A percentile compares a stretch with the other conserved stretches of the same genome.
phyloP scores from a whole-genome alignment of 2,113 vertebrate species.

The Arothron firmamentum region DNA sequence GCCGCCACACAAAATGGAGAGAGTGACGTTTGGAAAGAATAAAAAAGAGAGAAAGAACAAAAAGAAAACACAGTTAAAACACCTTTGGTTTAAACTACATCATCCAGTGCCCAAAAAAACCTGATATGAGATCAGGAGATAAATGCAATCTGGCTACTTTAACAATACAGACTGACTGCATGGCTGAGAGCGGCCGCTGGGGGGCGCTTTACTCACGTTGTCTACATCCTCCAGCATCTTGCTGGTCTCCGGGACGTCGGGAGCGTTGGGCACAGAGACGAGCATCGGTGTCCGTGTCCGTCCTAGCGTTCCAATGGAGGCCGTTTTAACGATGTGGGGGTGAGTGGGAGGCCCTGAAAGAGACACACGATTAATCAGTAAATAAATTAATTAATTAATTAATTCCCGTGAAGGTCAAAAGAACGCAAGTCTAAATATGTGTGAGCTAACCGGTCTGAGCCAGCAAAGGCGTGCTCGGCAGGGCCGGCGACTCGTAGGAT shows the following conservation, averaged over 20 bases:
- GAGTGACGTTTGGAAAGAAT: slow-evolving; percentile 59
- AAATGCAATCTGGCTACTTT: slow-evolving; percentile 21
- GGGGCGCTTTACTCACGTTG: slow-evolving; percentile 81
- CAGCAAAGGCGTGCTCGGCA: slow-evolving; percentile 90
- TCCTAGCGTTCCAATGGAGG: slow-evolving; percentile 91
- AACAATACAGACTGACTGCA: neutral
- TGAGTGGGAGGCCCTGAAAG: slow-evolving; percentile 77
- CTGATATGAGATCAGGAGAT: slow-evolving; percentile 45
- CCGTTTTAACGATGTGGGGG: slow-evolving; percentile 90
- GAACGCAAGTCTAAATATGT: neutral
- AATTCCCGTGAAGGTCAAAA: neutral
- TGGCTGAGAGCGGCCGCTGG: neutral
- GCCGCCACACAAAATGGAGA: slow-evolving; percentile 54
- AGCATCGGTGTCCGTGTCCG: slow-evolving; percentile 89
- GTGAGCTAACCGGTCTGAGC: slow-evolving; percentile 83
- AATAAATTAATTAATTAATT: neutral
- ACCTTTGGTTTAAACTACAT: slow-evolving; percentile 28
- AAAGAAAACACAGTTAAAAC: slow-evolving; percentile 65
- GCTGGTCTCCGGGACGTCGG: slow-evolving; percentile 87
- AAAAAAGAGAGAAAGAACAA: slow-evolving; percentile 66
- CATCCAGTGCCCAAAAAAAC: slow-evolving; percentile 51
- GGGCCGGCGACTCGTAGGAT: slow-evolving; percentile 79
- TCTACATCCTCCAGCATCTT: slow-evolving; percentile 93
- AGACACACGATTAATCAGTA: neutral
- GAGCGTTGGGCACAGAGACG: slow-evolving; percentile 91